phyloP scores from a whole-genome alignment of 2,113 vertebrate genomes.

The Gavia stellata region DNA sequence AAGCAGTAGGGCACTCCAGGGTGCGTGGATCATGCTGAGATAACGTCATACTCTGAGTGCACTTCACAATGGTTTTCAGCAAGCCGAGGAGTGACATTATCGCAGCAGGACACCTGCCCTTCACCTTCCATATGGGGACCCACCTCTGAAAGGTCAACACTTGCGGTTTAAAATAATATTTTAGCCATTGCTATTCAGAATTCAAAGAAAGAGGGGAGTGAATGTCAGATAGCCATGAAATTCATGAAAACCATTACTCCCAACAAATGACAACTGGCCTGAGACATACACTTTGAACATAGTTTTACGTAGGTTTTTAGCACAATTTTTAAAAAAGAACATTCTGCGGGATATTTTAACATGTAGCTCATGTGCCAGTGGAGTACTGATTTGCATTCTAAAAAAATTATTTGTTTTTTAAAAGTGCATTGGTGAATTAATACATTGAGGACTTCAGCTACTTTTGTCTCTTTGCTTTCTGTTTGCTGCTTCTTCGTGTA shows the following conservation, averaged over 20 bases:
- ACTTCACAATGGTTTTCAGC: conserved; percentile 51
- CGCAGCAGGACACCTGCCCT: conserved; percentile 56
- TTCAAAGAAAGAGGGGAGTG: conserved; percentile 15
- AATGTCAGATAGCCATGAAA: conserved; percentile 26
- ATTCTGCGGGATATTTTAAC: background rate
- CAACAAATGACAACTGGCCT: background rate
- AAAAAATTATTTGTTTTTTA: background rate
- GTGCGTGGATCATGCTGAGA: background rate
- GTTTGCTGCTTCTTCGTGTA: background rate
- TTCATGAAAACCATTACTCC: background rate
- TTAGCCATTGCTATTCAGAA: conserved; percentile 37
- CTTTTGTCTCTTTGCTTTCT: background rate
- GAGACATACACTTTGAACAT: background rate
- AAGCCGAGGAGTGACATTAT: conserved; percentile 58
- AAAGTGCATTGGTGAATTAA: background rate
- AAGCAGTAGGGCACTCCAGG: background rate
- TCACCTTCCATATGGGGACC: conserved; percentile 38
- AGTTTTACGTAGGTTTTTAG: background rate
- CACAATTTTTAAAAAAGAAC: background rate
- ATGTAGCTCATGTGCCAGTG: background rate
- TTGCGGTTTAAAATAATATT: conserved; percentile 52
- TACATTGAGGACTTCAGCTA: background rate
- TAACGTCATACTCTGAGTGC: background rate
- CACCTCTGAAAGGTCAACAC: conserved; percentile 38
- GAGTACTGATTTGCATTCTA: background rate